Conservation (phyloP, 1,140 invertebrate genomes). For the Megalopta genalis region DNA sequence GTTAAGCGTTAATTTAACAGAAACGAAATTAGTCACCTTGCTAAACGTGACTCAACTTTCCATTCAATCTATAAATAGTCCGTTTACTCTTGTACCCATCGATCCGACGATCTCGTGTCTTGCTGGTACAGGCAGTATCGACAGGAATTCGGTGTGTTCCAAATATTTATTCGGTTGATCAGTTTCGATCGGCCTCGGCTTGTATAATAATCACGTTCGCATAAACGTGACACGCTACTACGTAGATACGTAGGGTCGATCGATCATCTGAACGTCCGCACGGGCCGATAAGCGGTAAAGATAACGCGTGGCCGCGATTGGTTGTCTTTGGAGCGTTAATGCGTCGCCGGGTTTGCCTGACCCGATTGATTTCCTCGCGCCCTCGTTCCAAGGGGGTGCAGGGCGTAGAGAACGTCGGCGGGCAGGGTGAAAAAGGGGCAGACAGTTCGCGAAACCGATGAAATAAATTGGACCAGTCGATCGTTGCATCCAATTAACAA, state of each 20-base stretch:
- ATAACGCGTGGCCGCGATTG: slow-evolving; percentile 16
- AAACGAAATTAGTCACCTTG: too few relatives aligned
- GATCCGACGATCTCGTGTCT: too few relatives aligned
- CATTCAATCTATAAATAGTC: too few relatives aligned
- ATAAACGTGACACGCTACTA: neutral
- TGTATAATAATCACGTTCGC: slow-evolving; percentile 9
- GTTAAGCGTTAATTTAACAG: too few relatives aligned
- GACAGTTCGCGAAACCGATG: neutral
- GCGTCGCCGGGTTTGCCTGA: neutral
- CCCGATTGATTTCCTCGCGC: neutral
- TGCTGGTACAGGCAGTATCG: too few relatives aligned
- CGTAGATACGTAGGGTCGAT: neutral
- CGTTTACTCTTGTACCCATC: too few relatives aligned
- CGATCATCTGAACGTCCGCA: slow-evolving; percentile 35
- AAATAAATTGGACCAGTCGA: slow-evolving; percentile 22
- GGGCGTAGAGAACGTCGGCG: too few relatives aligned
- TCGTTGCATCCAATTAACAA: slow-evolving; percentile 35
- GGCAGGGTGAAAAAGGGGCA: neutral
- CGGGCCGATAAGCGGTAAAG: slow-evolving; percentile 11
- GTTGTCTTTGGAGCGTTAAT: slow-evolving; percentile 30
- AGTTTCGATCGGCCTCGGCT: neutral
- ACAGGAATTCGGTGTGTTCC: neutral
- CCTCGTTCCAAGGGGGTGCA: too few relatives aligned
- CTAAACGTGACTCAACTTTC: too few relatives aligned
- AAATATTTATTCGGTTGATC: slow-evolving; percentile 8